Evolutionary conservation across 2,888 invertebrate genomes (phyloP), one percentile per base, ranked within the genome.

Genomic region (Gryllus longicercus): DNA sequence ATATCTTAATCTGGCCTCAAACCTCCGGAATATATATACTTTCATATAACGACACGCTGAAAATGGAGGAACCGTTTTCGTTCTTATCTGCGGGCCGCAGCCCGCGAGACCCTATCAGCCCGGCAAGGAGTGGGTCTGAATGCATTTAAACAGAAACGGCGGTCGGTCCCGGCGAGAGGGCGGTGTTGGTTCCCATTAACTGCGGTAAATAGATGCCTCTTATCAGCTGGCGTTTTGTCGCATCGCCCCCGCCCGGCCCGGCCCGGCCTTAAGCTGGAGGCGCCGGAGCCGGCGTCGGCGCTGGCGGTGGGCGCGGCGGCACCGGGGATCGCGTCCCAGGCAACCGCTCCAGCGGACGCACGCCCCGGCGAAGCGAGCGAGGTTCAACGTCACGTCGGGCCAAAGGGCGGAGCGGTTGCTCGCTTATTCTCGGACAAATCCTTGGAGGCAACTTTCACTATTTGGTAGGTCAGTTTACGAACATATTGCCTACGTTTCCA

Each of bases 1-100:
- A 63, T 63, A 63, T 63, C 63, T 63, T 63, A 63, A 63, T 63
- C 63, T 63, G 63, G 63, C 63, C 63, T 63, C 63, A 63, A 63
- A 63, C 63, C 63, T 63, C 63, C 63, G n/a, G 63, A 63, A 63
- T 63, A 63, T 63, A 63, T 63, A 63, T 63, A 63, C 63, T 63
- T 63, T 63, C 63, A 63, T 63, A 63, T 63, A 63, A 63, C 63
- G 63, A 63, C 63, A 63, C 63, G 63, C 63, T 63, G 63, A 63
- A 63, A 63, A 63, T 63, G 63, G 16, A 63, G 63, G 63, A 63
- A 63, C 63, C 63, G 63, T 63, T 63, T 63, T 63, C 63, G 63
- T 63, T 63, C 63, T 63, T 63, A 63, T 63, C 63, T 63, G 63
- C 63, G 63, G 63, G 16, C 63, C 63, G 63, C 63, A 63, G 63